Evolutionary conservation across 2,797 vertebrate species (phyloP), one percentile per base, ranked within the genome.

Genomic region (Lithobates sylvaticus): DNA sequence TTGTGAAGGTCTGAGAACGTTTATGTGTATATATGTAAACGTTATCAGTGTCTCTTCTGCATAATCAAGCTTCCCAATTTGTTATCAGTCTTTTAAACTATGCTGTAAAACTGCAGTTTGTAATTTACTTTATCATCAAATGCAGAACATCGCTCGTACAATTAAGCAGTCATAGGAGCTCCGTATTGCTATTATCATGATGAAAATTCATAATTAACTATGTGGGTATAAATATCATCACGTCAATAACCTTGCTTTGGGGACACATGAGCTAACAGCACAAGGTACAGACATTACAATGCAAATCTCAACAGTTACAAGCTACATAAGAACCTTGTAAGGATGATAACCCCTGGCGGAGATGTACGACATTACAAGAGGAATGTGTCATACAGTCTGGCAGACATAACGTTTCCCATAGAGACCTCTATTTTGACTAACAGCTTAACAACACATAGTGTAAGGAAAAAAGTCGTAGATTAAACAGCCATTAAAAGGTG

Each of bases 121-220:
- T 26, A 23, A 65, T 10, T 26, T 65, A 29, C 9, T 67, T 67
- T 67, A 10, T 27, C 18, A 8, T 27, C 26, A 29, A 29, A 12
- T 67, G 3, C 65, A 29, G 12, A 67, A 26, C 12, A 67, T 67
- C 10, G 5, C 61, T 23, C 21, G 13, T 61, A 47, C 18, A 58
- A 84, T 70, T n/a, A 84, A 69, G 65, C 90, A 39, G 26, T 15
- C 1, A 16, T 34, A 13, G 50, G 27, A 42, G 42, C 32, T 64
- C 26, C 36, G 13, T 90, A 94, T 95, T 94, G 94, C 96, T 96
- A 97, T 96, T 95, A 96, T 94, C 92, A 92, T 91, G 95, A 95
- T 95, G 93, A 94, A 95, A 94, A 90, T 39, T 89, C 92, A 89
- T 95, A 95, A 96, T 95, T 94, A 93, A 95, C 90, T 93, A 94